These are phyloP conservation scores for Drosophila lutescens DNA, from an alignment of 2,888 invertebrate genomes.

Conservation along the genomic window DNA sequence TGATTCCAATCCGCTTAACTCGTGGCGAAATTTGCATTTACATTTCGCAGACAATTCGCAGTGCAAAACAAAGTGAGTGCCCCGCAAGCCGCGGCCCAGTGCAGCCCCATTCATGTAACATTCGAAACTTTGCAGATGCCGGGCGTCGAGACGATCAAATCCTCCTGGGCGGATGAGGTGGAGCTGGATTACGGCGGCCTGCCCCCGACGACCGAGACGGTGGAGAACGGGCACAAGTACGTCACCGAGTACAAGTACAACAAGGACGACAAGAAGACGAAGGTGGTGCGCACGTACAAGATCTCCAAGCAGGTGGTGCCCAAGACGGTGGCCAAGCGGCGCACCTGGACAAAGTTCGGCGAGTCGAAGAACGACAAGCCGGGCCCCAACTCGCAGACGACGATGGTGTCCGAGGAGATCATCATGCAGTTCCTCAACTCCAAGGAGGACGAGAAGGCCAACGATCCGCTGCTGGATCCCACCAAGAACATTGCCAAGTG, in stretches of 20 bases:
- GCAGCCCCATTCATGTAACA: neutral
- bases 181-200: slow-evolving; percentile 93
- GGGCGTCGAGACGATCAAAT: slow-evolving; percentile 91
- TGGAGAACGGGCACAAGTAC: slow-evolving; percentile 94
- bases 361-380: slow-evolving; percentile 95
- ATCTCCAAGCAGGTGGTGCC: slow-evolving; percentile 95
- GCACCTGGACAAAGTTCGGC: slow-evolving; percentile 98
- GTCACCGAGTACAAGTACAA: slow-evolving; percentile 96
- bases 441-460: slow-evolving; percentile 94
- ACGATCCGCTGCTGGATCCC: slow-evolving; percentile 93
- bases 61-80: slow-evolving; percentile 50
- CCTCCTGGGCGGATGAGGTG: slow-evolving; percentile 98
- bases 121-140: slow-evolving; percentile 86
- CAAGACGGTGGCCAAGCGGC: slow-evolving; percentile 95
- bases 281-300: slow-evolving; percentile 95
- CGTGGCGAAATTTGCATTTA: slow-evolving; percentile 70
- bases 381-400: slow-evolving; percentile 99
- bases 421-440: slow-evolving; percentile 96
- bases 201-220: slow-evolving; percentile 90
- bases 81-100: neutral
- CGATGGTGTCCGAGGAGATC: slow-evolving; percentile 97
- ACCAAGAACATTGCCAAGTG: slow-evolving; percentile 91
- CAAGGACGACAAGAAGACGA: slow-evolving; percentile 95
- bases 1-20: slow-evolving; percentile 66
- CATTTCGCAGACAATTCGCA: slow-evolving; percentile 54